Evolutionary conservation across 2,888 invertebrate species (phyloP).

Genomic region (Heliconius cydno): DNA sequence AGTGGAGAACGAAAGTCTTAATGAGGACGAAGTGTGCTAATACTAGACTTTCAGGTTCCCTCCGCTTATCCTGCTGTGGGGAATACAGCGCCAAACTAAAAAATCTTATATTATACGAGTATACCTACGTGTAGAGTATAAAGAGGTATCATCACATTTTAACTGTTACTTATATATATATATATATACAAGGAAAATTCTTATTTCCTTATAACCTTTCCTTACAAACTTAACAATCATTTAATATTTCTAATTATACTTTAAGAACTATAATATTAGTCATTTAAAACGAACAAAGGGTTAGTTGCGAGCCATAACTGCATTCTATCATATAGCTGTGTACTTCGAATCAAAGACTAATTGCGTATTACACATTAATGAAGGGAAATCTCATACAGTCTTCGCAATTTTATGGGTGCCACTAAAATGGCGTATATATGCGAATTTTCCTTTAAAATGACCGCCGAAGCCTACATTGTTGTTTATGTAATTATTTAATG

Average conservation of each 20-base stretch:
- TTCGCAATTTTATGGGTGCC: constrained; percentile 55
- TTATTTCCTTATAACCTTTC: background rate
- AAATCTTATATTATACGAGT: too few relatives aligned
- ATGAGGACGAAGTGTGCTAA: too few relatives aligned
- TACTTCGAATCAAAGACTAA: constrained; percentile 48
- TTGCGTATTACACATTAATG: constrained; percentile 52
- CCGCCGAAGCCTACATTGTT: constrained; percentile 49
- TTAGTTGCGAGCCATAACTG: constrained; percentile 37
- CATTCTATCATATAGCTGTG: constrained; percentile 39
- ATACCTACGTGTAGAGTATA: too few relatives aligned
- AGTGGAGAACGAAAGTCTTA: too few relatives aligned
- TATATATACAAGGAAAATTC: too few relatives aligned
- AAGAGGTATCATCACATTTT: background rate
- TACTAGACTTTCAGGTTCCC: too few relatives aligned
- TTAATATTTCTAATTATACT: constrained; percentile 10
- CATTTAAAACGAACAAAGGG: constrained; percentile 14
- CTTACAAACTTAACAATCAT: background rate
- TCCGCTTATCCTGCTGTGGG: too few relatives aligned
- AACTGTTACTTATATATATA: background rate
- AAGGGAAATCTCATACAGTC: constrained; percentile 50
- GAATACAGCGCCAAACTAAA: too few relatives aligned
- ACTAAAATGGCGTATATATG: constrained; percentile 59
- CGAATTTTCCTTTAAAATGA: constrained; percentile 56
- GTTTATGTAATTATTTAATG: constrained; percentile 46
- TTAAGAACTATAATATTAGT: background rate